These are phyloP conservation scores for Bufo gargarizans DNA, from an alignment of 2,113 vertebrate species.

Conservation along the genomic window DNA sequence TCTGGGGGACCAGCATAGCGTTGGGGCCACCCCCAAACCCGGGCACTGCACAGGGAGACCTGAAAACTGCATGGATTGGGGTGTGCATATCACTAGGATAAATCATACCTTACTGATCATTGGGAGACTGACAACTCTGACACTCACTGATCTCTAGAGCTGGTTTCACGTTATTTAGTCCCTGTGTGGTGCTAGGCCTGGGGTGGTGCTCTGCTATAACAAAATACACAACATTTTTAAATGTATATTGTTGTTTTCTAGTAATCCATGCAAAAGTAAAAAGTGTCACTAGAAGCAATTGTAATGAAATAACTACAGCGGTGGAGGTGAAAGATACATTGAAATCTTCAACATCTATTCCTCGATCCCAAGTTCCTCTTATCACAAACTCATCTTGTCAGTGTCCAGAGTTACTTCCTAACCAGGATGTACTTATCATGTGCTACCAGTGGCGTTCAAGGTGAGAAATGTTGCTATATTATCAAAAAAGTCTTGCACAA, in stretches of 20 bases:
- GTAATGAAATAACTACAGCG: slow-evolving; percentile 77
- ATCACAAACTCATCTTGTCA: slow-evolving; percentile 83
- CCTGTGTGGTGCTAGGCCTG: too few species aligned
- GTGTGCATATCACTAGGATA: too few species aligned
- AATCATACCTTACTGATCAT: too few species aligned
- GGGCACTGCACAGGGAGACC: too few species aligned
- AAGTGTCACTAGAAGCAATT: slow-evolving; percentile 75
- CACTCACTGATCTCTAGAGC: too few species aligned
- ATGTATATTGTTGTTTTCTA: slow-evolving; percentile 64
- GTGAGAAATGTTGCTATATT: slow-evolving; percentile 62
- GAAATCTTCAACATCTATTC: slow-evolving; percentile 74
- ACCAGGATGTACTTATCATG: slow-evolving; percentile 83
- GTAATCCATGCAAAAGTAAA: slow-evolving; percentile 83
- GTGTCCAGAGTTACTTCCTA: slow-evolving; percentile 77
- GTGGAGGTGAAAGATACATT: slow-evolving; percentile 81
- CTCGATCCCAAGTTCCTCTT: slow-evolving; percentile 76
- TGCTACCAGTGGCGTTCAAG: slow-evolving; percentile 80
- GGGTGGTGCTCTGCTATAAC: too few species aligned
- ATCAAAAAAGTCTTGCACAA: neutral
- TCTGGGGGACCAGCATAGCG: too few species aligned
- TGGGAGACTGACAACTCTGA: too few species aligned
- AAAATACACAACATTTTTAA: neutral
- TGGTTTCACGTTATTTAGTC: too few species aligned
- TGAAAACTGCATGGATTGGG: too few species aligned
- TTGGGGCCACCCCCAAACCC: too few species aligned